These are phyloP conservation scores for Cyprinodon brontotheroides DNA, from an alignment of 2,113 vertebrate genomes.

Conservation along the genomic window DNA sequence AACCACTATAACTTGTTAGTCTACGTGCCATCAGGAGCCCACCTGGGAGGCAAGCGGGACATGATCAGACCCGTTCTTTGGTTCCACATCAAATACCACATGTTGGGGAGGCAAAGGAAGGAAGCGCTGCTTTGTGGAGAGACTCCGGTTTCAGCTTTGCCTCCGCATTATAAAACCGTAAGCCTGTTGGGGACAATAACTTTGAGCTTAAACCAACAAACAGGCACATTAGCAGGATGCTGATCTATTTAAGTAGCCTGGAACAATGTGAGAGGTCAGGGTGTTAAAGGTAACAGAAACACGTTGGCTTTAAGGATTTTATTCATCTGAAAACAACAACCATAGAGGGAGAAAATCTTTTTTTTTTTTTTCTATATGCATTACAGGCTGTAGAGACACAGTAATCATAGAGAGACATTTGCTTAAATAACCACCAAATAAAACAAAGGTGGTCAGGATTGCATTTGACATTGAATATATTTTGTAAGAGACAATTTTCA, in stretches of 20 bases:
- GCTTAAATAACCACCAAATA: too few species aligned
- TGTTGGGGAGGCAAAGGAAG: slow-evolving; percentile 41
- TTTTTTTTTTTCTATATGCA: too few species aligned
- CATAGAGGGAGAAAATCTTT: background rate
- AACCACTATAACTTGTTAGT: slow-evolving; percentile 9
- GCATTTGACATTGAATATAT: too few species aligned
- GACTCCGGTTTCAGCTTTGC: slow-evolving; percentile 16
- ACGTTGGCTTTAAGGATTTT: background rate
- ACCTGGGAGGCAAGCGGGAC: slow-evolving; percentile 40
- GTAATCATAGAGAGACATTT: too few species aligned
- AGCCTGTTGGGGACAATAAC: slow-evolving; percentile 29
- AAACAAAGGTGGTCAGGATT: too few species aligned
- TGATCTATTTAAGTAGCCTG: background rate
- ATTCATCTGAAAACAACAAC: background rate
- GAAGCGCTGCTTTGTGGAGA: slow-evolving; percentile 33
- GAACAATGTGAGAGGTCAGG: background rate
- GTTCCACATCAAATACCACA: slow-evolving; percentile 25
- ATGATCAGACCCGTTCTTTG: slow-evolving; percentile 3
- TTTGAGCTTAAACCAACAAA: slow-evolving; percentile 47
- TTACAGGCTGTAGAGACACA: too few species aligned
- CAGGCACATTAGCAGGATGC: slow-evolving; percentile 37
- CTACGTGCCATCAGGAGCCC: slow-evolving; percentile 34
- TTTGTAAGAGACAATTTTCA: too few species aligned
- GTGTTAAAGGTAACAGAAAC: slow-evolving; percentile 4
- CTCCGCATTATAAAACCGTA: background rate